Evolutionary conservation across 1,140 invertebrate genomes (phyloP).

Genomic region (Drosophila kanapiae): DNA sequence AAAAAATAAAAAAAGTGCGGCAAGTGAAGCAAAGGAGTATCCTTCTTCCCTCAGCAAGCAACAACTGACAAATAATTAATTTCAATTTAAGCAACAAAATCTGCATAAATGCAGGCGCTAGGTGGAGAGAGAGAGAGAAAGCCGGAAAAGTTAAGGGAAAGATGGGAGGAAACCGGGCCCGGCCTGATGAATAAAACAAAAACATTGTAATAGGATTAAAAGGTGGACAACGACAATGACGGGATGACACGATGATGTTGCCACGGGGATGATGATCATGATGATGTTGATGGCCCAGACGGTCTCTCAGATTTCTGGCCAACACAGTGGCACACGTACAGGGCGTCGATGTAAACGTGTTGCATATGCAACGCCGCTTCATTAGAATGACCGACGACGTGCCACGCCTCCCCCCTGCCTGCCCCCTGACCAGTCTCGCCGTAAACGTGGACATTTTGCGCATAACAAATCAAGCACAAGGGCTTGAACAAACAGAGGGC

Average conservation of each 20-base stretch:
- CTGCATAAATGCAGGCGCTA: slow-evolving; percentile 68
- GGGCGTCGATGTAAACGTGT: slow-evolving; percentile 72
- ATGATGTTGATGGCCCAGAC: slow-evolving; percentile 41
- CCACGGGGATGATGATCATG: slow-evolving; percentile 25
- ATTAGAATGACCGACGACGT: slow-evolving; percentile 79
- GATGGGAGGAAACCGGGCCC: slow-evolving; percentile 16
- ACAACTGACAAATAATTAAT: slow-evolving; percentile 83
- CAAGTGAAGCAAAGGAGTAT: slow-evolving; percentile 8
- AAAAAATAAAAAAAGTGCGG: slow-evolving; percentile 25
- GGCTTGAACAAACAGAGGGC: slow-evolving; percentile 50
- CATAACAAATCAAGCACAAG: slow-evolving; percentile 80
- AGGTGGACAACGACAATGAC: slow-evolving; percentile 72
- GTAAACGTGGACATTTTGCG: slow-evolving; percentile 77
- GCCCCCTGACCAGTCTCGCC: slow-evolving; percentile 70
- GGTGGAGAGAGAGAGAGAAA: slow-evolving; percentile 2
- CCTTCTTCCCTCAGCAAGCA: slow-evolving; percentile 54
- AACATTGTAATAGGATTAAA: slow-evolving; percentile 82
- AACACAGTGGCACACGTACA: slow-evolving; percentile 46
- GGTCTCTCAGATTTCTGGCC: slow-evolving; percentile 64
- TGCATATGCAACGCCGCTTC: slow-evolving; percentile 80
- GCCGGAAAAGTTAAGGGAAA: slow-evolving; percentile 35
- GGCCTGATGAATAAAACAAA: slow-evolving; percentile 79
- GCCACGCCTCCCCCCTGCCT: slow-evolving; percentile 57
- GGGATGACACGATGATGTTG: slow-evolving; percentile 50
- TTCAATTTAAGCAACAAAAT: slow-evolving; percentile 82